Percentiles rank a stretch among this genome's conserved stretches.
These are phyloP conservation scores for Drosophila subquinaria DNA, from an alignment of 2,888 invertebrate species.

Conservation along the genomic window DNA sequence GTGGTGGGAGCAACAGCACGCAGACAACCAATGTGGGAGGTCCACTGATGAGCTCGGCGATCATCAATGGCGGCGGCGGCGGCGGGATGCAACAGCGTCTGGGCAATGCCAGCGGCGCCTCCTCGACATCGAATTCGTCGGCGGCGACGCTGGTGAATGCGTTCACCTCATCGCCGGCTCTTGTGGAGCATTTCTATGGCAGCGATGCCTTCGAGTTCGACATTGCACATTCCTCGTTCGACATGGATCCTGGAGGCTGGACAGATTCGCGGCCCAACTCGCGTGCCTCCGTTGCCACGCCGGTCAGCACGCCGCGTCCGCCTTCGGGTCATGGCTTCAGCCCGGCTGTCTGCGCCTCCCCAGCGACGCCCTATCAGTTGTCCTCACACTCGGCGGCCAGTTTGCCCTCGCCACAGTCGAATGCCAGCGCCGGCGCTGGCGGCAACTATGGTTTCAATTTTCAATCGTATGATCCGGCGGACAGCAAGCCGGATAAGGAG, in stretches of 20 bases:
- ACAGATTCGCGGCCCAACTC: conserved; percentile 88
- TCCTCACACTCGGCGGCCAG: conserved; percentile 84
- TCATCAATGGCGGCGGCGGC: conserved; percentile 88
- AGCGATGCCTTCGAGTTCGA: conserved; percentile 89
- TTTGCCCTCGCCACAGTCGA: conserved; percentile 86
- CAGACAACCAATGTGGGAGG: conserved; percentile 88
- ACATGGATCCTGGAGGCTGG: conserved; percentile 85
- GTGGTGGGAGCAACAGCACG: conserved; percentile 54
- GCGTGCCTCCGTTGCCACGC: conserved; percentile 88
- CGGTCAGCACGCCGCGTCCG: conserved; percentile 88
- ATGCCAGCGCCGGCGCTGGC: conserved; percentile 80
- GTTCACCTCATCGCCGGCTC: conserved; percentile 85
- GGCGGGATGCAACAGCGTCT: conserved; percentile 67
- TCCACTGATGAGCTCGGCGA: conserved; percentile 90
- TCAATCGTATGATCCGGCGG: conserved; percentile 74
- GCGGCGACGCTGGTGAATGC: conserved; percentile 83
- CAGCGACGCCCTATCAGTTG: conserved; percentile 86
- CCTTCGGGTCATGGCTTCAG: conserved; percentile 87
- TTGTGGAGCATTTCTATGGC: conserved; percentile 86
- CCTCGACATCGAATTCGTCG: conserved; percentile 61
- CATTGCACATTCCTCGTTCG: conserved; percentile 89
- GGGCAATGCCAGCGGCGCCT: conserved; percentile 23
- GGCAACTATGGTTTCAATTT: conserved; percentile 78
- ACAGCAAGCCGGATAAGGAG: conserved; percentile 75
- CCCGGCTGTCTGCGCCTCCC: conserved; percentile 86